Percentiles rank a stretch among this genome's conserved stretches.
Evolutionary conservation across 23 tunicate genomes (phyloP).

Genomic region (Styela clava): DNA sequence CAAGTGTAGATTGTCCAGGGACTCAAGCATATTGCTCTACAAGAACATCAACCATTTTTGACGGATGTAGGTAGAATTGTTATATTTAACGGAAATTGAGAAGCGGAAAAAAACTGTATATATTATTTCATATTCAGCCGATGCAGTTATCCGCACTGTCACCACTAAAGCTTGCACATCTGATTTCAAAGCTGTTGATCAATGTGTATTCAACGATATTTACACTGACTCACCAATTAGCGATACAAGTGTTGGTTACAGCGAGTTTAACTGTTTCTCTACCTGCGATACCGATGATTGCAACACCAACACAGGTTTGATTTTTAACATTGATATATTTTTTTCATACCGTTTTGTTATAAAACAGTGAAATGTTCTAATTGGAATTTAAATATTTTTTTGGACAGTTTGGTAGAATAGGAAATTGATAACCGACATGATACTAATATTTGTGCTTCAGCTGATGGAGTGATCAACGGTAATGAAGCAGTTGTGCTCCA

Average conservation of each 20-base stretch:
- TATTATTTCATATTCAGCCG: background rate
- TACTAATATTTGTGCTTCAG: too few relatives aligned
- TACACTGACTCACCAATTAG: background rate
- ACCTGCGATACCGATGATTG: background rate
- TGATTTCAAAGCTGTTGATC: background rate
- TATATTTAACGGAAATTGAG: too few relatives aligned
- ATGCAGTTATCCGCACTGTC: background rate
- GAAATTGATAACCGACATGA: too few relatives aligned
- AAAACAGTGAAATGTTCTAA: background rate
- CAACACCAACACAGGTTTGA: background rate
- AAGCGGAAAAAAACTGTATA: too few relatives aligned
- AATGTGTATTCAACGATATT: background rate
- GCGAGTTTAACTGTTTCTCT: background rate
- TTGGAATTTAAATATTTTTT: background rate
- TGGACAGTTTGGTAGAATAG: too few relatives aligned
- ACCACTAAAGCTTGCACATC: background rate
- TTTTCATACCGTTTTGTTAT: background rate
- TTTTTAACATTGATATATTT: background rate
- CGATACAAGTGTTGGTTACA: background rate
- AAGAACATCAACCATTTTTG: background rate
- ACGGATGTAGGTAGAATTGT: background rate
- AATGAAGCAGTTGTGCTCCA: conserved; percentile 23
- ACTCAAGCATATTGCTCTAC: background rate
- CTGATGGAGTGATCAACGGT: conserved; percentile 37
- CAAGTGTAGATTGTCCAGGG: conserved; percentile 16